Conservation (phyloP, 2,113 vertebrate species). For the Malurus cyaneus region DNA sequence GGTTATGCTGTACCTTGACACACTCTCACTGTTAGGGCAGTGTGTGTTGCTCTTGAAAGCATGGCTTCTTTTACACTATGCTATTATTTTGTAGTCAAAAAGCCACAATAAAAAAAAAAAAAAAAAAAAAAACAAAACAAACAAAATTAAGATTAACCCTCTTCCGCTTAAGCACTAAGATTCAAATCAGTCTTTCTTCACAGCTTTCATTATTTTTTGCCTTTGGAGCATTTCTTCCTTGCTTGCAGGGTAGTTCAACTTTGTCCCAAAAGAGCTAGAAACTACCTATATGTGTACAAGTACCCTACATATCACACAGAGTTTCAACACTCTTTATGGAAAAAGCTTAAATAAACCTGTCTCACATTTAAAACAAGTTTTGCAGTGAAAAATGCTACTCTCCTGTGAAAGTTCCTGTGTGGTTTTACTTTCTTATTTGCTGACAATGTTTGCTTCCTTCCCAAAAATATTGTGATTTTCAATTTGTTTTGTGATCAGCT, state of each 20-base stretch:
- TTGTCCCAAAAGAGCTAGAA: neutral
- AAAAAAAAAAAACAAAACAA: neutral
- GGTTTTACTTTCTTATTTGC: neutral
- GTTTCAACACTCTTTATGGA: neutral
- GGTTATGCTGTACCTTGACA: neutral
- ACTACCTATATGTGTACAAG: neutral
- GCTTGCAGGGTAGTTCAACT: neutral
- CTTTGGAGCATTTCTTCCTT: neutral
- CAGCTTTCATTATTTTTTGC: neutral
- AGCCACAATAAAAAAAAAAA: neutral
- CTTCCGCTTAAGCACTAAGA: neutral
- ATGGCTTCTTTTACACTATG: neutral
- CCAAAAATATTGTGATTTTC: neutral
- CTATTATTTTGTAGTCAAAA: neutral
- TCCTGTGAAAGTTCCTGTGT: neutral
- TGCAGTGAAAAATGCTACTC: neutral
- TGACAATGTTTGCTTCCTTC: neutral
- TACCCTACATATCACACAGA: neutral
- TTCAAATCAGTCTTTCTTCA: neutral
- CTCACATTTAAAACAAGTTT: neutral
- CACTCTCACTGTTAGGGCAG: accelerated
- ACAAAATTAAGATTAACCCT: neutral
- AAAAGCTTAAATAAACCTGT: neutral
- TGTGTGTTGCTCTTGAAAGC: neutral
- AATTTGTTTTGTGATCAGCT: neutral